Evolutionary conservation across 2,797 vertebrate species (phyloP).

Genomic region (Cheirogaleus major): DNA sequence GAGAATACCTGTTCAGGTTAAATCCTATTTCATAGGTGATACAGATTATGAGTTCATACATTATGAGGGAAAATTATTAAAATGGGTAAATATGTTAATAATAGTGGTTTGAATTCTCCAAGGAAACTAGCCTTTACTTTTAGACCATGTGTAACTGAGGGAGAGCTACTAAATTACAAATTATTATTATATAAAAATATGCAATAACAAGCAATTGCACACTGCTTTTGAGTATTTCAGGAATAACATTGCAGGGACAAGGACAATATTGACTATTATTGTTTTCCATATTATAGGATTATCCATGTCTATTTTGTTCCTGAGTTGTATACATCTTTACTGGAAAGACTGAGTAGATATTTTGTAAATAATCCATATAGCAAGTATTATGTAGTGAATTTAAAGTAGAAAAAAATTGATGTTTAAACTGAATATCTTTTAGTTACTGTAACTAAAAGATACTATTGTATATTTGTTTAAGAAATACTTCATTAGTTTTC

Average conservation of each 20-base stretch:
- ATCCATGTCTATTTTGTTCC: constrained; percentile 19
- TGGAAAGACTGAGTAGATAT: constrained; percentile 26
- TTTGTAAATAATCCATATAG: background rate
- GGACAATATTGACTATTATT: constrained; percentile 3
- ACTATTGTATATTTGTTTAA: constrained; percentile 30
- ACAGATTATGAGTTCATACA: background rate
- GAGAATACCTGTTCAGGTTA: constrained; percentile 21
- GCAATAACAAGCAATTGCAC: background rate
- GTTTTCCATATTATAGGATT: constrained; percentile 39
- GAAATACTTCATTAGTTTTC: constrained; percentile 14
- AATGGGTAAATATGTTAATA: constrained; percentile 18
- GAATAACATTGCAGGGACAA: background rate
- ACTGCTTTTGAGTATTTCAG: constrained; percentile 27
- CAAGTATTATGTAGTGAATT: constrained; percentile 39
- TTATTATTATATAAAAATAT: constrained; percentile 45
- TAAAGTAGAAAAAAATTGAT: constrained; percentile 39
- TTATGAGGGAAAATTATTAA: background rate
- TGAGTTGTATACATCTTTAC: background rate
- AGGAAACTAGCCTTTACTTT: constrained; percentile 45
- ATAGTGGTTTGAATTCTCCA: constrained; percentile 10
- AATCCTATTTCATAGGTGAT: constrained; percentile 42
- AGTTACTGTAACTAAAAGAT: background rate
- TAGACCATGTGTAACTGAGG: background rate
- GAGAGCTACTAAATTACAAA: constrained; percentile 42
- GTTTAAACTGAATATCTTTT: constrained; percentile 34